Base-by-base conservation (phyloP, 2,113 vertebrate genomes). In the Neolamprologus variostigma region DNA sequence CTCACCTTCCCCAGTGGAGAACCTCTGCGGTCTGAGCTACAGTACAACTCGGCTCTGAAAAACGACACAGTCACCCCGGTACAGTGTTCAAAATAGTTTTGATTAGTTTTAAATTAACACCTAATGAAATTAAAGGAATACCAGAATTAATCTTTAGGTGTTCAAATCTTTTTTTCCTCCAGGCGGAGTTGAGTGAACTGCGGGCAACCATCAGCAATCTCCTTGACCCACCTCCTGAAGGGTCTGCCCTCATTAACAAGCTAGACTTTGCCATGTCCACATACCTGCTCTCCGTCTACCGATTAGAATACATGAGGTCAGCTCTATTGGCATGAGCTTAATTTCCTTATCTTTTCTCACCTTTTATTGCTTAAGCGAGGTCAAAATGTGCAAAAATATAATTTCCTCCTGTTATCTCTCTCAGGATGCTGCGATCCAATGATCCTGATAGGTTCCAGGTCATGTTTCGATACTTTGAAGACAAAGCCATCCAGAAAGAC, bases 401-500 rank as follows among this genome's bases (percentile, higher is more conserved):
- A 68, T 68, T 31, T 31, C 16, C 13, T 55, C 33, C 23, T 84
- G 7, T 45, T 63, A 63, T 10, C 28, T 83, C 13, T 55, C 85
- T 54, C 89, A 99, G 98, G 95, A 98, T 99, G 79, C 94, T 98
- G 53, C 97, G 97, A 81, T 98, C 98, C 16, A 97, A 98, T 28
- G 98, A 98, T 89, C 96, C 98, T 9, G 98, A 98, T 94, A 96
- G 98, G 79, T 99, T 99, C 94, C 98, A 99, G 92, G 98, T 99
- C 54, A 99, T 99, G 98, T 99, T 99, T 96, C 97, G 97, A 89
- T 99, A 99, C 93, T 98, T 98, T 92, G 98, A 99, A 90, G 98
- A 99, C 95, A 99, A 99, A 96, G 98, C 98, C 78, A 99, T 99
- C 94, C 98, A 99, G 84, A 99, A 99, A 90, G 98, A 99, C 95